Percentiles rank a stretch among this genome's conserved stretches.
phyloP scores from a whole-genome alignment of 2,888 invertebrate species.

The Synergus japonicus region DNA sequence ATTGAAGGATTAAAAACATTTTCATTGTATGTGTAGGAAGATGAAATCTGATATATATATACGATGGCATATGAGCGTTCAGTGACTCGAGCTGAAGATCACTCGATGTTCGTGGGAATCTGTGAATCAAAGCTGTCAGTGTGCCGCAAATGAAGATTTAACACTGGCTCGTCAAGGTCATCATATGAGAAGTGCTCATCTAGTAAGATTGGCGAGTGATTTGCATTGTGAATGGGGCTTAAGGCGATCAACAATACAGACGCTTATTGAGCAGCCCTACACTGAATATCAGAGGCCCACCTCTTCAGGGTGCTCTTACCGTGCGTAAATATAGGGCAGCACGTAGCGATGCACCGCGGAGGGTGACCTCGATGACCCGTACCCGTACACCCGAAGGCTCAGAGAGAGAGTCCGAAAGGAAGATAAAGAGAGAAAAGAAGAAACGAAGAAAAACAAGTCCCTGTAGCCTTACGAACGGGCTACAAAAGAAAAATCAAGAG shows the following conservation, averaged over 20 bases:
- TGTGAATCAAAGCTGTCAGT: conserved; percentile 39
- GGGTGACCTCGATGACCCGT: conserved; percentile 74
- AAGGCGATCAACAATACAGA: conserved; percentile 59
- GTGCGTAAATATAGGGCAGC: conserved; percentile 77
- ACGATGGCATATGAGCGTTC: background rate
- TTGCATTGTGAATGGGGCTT: conserved; percentile 58
- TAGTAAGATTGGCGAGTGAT: conserved; percentile 17
- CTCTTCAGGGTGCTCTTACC: conserved; percentile 71
- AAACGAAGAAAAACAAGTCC: conserved; percentile 56
- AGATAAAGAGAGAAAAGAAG: conserved; percentile 54
- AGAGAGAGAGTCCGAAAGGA: conserved; percentile 45
- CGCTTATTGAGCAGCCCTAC: conserved; percentile 68
- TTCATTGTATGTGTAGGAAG: too few species aligned
- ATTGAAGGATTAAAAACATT: too few species aligned
- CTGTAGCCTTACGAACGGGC: conserved; percentile 45
- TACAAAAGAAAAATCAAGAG: conserved; percentile 53
- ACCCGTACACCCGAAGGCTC: conserved; percentile 70
- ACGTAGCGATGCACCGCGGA: conserved; percentile 72
- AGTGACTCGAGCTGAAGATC: background rate
- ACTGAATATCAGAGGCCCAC: conserved; percentile 51
- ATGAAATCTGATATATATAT: too few species aligned
- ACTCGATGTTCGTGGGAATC: conserved; percentile 33
- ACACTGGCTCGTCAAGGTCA: conserved; percentile 35
- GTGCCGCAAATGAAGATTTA: conserved; percentile 37
- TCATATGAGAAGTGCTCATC: conserved; percentile 31